These are phyloP conservation scores for Megalonaias nervosa DNA, from an alignment of 1,140 invertebrate genomes.

Conservation along the genomic window DNA sequence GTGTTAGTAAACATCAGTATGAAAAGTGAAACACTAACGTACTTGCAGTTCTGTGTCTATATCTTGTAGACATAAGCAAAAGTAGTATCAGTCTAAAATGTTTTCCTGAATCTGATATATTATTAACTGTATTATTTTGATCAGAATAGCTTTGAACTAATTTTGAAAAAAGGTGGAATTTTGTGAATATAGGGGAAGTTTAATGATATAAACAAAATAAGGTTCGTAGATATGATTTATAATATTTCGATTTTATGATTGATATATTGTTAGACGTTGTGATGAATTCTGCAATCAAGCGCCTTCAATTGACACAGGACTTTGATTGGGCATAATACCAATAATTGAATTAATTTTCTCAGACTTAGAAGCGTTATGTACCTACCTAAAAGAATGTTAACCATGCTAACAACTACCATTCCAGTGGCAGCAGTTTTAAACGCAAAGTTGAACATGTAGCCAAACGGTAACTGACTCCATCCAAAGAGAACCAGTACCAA, in stretches of 20 bases:
- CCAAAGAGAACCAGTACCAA: constrained; percentile 38
- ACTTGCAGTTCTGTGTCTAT: too few species aligned
- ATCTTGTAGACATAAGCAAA: too few species aligned
- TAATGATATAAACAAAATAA: background rate
- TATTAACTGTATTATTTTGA: too few species aligned
- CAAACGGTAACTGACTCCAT: constrained; percentile 27
- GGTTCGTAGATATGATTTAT: background rate
- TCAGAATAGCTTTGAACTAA: too few species aligned
- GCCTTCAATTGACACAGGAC: too few species aligned
- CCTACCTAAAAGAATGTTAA: constrained; percentile 38
- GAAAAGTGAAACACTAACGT: too few species aligned
- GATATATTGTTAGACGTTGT: background rate
- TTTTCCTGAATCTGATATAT: too few species aligned
- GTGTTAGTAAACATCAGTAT: too few species aligned
- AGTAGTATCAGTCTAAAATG: too few species aligned
- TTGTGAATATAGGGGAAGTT: too few species aligned
- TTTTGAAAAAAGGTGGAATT: too few species aligned
- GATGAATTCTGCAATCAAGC: background rate
- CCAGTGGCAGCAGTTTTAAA: constrained; percentile 39
- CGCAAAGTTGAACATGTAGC: constrained; percentile 37
- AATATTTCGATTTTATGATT: background rate
- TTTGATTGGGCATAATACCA: background rate
- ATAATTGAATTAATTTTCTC: background rate
- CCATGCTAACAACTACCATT: constrained; percentile 33
- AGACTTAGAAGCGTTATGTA: background rate